Base-by-base conservation (phyloP, 1,140 invertebrate genomes). In the Apolygus lucorum region DNA sequence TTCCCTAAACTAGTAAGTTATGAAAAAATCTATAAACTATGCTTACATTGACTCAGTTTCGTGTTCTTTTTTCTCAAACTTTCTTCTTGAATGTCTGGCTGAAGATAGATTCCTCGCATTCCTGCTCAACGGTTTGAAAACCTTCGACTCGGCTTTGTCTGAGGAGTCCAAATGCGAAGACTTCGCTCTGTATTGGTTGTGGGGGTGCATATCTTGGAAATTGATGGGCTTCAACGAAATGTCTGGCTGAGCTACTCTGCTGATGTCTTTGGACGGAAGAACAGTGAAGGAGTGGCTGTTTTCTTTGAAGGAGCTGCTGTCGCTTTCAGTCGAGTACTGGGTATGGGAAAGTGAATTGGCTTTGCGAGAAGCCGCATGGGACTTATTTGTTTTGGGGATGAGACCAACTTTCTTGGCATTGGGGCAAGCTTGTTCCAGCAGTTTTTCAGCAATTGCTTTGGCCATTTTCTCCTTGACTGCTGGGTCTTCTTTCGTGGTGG, bases 341-440 rank as follows among this genome's bases (percentile, higher is more conserved):
- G 54, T 4, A 24, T 11, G 22, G 8, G 54, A 29, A 66, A 1
- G 4, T 26, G 4, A 27, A 24, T 26, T 4, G 26, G 17, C 4
- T 64, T 11, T 25, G 17, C 27, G 27, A 2, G 21, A 49, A n/a
- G n/a, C n/a, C n/a, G n/a, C 52, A 22, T 24, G 21, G 25, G 11
- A 14, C 29, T 42, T 2, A 49, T 27, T 25, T 8, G 64, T 21
- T 68, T 68, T 68, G 14, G 52, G 17, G 17, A 68, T 24, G 22
- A 49, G 66, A n/a, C 52, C 42, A 26, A 52, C 49, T 71, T 68
- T 68, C 14, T 25, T 25, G 13, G 67, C 29, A 28, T 24, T 59
- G 21, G 63, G 65, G n/a, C 54, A 59, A 27, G 24, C 17, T 68
- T 67, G 24, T 24, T 71, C 63, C 26, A 52, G 42, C 14, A 62